A percentile compares a stretch with the other conserved stretches of the same genome.
Conservation (phyloP, 2,888 invertebrate genomes). For the Norana najaformis region DNA sequence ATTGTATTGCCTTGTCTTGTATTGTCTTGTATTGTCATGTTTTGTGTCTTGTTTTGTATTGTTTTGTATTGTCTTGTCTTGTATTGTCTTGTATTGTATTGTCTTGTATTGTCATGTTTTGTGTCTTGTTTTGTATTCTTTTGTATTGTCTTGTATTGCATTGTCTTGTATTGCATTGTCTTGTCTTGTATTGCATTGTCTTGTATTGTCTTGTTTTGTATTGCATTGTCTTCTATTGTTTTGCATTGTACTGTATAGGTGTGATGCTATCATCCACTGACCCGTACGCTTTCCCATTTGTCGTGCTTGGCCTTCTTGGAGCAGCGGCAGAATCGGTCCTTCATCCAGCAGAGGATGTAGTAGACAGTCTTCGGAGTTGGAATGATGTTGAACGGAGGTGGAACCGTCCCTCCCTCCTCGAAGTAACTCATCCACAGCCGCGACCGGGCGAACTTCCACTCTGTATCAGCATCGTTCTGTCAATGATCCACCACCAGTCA, state of each 20-base stretch:
- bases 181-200: too few species aligned
- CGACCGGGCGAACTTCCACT: constrained; percentile 97
- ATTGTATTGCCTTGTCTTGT: too few species aligned
- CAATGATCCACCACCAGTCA: neutral
- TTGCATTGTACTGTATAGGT: too few species aligned
- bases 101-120: too few species aligned
- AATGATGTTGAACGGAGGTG: constrained; percentile 94
- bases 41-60: neutral
- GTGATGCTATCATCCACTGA: constrained; percentile 42
- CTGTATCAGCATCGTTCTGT: constrained; percentile 78
- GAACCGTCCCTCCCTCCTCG: constrained; percentile 92
- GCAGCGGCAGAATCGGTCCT: constrained; percentile 76
- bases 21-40: too few species aligned
- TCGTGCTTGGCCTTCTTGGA: constrained; percentile 61
- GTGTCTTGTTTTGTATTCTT: too few species aligned
- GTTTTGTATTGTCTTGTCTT: too few species aligned
- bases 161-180: too few species aligned
- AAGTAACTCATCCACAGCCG: constrained; percentile 97
- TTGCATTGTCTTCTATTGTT: neutral
- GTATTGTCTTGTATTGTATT: too few species aligned
- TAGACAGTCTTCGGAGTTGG: constrained; percentile 89
- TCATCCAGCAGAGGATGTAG: constrained; percentile 85
- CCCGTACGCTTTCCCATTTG: constrained; percentile 64
- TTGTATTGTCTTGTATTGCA: too few species aligned
- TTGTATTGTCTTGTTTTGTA: neutral